These are phyloP conservation scores for Eumeta japonica DNA, from an alignment of 1,140 invertebrate species.

Conservation along the genomic window DNA sequence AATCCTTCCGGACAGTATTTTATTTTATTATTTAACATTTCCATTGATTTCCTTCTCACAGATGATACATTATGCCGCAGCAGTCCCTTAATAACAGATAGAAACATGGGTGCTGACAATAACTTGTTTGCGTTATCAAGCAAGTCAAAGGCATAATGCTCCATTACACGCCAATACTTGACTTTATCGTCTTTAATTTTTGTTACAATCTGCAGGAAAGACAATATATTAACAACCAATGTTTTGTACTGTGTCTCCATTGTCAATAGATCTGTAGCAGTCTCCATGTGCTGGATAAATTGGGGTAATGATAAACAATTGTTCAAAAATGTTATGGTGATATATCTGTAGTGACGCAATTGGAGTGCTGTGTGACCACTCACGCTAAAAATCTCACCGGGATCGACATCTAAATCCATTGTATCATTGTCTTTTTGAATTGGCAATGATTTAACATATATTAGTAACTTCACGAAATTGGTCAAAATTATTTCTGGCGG, in stretches of 20 bases:
- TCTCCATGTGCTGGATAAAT: constrained; percentile 67
- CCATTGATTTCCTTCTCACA: constrained; percentile 78
- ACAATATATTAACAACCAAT: constrained; percentile 67
- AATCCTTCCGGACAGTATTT: constrained; percentile 67
- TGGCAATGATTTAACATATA: constrained; percentile 67
- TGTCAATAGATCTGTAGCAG: constrained; percentile 43
- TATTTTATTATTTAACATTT: constrained; percentile 79
- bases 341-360: constrained; percentile 79
- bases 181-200: constrained; percentile 62
- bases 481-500: constrained; percentile 61
- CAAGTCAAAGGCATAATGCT: constrained; percentile 75
- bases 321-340: constrained; percentile 69
- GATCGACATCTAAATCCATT: constrained; percentile 33
- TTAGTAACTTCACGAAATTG: constrained; percentile 65
- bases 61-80: constrained; percentile 66
- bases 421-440: constrained; percentile 58
- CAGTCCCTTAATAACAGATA: constrained; percentile 71
- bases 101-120: constrained; percentile 73
- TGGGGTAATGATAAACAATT: constrained; percentile 64
- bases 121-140: constrained; percentile 75
- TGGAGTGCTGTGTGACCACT: constrained; percentile 68
- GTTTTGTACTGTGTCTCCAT: constrained; percentile 65
- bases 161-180: constrained; percentile 79
- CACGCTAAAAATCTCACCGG: constrained; percentile 67
- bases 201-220: constrained; percentile 65